Evolutionary conservation across 2,113 vertebrate genomes (phyloP), one percentile per base, ranked within the genome.

Genomic region (Boleophthalmus pectinirostris): DNA sequence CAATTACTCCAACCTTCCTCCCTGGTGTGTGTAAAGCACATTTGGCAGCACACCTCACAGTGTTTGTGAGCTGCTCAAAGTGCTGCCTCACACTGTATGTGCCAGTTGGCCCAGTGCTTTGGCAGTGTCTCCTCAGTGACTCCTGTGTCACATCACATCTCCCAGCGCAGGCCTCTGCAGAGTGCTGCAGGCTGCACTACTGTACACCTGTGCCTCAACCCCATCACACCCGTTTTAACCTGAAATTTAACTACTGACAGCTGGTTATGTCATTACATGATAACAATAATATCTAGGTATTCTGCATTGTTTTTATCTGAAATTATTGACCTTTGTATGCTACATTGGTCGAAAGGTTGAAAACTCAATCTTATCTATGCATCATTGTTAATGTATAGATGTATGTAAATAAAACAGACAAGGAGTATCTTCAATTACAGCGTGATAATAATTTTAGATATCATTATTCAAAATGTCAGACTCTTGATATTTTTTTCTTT

Each of bases 141-240:
- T 73, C 85, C 67, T 81, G 69, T 73, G 68, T 86, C 70, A 85
- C 78, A 84, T 70, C 49, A 24, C 57, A n/a, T 84, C 72, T 74
- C 72, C 21, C 69, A n/a, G 51, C 21, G 20, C 51, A n/a, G 12
- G 46, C 66, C 29, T 29, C 29, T 29, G 29, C 29, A 29, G n/a
- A n/a, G 13, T 2, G 70, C 65, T 45, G 13, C 65, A 45, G 70
- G 58, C 75, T 56, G 66, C 60, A 70, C 65, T 0, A 29, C 38
- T 43, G 38, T 43, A 47, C 5, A 51, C 11, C 20, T 54, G 5
- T n/a, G 20, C 20, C 51, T 54, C 51, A 10, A 1, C 10, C 8
- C 51, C 51, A 21, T 21, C 51, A 54, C n/a, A 54, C 9, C 15
- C 9, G 14, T 58, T 14, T 57, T 58, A 25, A 29, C 13, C 16